Evolutionary conservation across 2,113 vertebrate genomes (phyloP).

Genomic region (Nesoenas mayeri): DNA sequence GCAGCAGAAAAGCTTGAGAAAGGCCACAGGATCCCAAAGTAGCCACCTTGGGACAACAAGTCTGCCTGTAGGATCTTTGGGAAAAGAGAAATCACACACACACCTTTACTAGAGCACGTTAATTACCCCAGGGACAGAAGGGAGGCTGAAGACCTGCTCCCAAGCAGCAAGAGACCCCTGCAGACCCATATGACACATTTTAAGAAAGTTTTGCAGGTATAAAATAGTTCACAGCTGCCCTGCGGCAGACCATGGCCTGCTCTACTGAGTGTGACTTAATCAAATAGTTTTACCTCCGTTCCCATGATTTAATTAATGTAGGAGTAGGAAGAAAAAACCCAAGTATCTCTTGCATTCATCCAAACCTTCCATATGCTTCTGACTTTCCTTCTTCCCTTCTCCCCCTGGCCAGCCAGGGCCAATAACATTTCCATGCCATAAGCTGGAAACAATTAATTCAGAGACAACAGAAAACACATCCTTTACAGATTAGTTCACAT

Average conservation of each 20-base stretch:
- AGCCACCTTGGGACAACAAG: neutral
- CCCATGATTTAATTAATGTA: neutral
- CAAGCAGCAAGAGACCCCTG: neutral
- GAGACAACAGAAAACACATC: constrained; percentile 57
- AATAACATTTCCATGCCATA: neutral
- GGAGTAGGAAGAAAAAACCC: neutral
- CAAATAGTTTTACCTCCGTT: neutral
- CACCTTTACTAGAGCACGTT: neutral
- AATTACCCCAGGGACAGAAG: neutral
- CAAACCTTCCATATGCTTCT: neutral
- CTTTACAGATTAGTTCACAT: constrained; percentile 33
- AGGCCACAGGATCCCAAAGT: neutral
- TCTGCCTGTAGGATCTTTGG: neutral
- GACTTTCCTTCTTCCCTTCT: neutral
- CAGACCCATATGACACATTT: neutral
- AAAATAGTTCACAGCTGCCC: neutral
- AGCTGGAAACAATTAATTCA: constrained; percentile 57
- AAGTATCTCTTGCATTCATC: neutral
- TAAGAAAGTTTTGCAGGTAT: neutral
- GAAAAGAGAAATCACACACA: neutral
- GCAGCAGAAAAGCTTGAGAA: neutral
- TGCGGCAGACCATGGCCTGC: neutral
- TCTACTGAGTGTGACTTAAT: neutral
- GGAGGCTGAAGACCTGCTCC: neutral
- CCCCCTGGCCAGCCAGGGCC: neutral